Percentiles rank a stretch among this genome's conserved stretches.
Conservation (phyloP, 2,113 vertebrate genomes). For the Scartelaos histophorus region DNA sequence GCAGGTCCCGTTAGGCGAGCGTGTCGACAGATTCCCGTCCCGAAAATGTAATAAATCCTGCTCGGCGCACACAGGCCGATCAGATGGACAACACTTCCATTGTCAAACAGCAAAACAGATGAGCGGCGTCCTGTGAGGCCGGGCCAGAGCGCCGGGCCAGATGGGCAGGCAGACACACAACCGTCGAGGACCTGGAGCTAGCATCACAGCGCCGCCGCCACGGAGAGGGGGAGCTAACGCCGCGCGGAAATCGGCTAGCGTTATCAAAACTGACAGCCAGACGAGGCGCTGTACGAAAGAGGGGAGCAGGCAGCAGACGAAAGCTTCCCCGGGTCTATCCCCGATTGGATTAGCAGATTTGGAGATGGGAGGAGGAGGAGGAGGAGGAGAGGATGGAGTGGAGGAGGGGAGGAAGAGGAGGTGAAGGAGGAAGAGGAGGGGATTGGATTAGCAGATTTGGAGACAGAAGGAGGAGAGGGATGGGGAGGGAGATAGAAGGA, state of each 20-base stretch:
- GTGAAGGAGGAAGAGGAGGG: too few species aligned
- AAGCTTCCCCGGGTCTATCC: constrained; percentile 64
- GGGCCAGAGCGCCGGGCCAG: constrained; percentile 35
- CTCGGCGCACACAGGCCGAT: constrained; percentile 44
- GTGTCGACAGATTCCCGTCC: too few species aligned
- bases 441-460: constrained; percentile 70
- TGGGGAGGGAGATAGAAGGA: too few species aligned
- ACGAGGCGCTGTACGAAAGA: constrained; percentile 65
- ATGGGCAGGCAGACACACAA: constrained; percentile 60
- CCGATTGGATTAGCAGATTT: constrained; percentile 72
- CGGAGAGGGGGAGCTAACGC: constrained; percentile 53
- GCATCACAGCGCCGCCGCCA: constrained; percentile 37
- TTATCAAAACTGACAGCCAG: constrained; percentile 73
- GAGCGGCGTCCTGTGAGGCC: constrained; percentile 46
- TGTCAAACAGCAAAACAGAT: constrained; percentile 68
- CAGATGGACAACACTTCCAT: constrained; percentile 64
- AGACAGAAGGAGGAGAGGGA: constrained; percentile 29
- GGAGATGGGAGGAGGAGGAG: constrained; percentile 40
- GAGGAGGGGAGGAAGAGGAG: too few species aligned
- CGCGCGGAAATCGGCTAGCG: constrained; percentile 45
- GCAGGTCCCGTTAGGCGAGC: too few species aligned
- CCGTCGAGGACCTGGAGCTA: constrained; percentile 52
- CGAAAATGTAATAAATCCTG: too few species aligned
- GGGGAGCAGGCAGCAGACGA: constrained; percentile 57
- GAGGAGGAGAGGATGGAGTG: too few species aligned